Base-by-base conservation (phyloP, 2,888 invertebrate genomes). In the Podabrus alpinus region DNA sequence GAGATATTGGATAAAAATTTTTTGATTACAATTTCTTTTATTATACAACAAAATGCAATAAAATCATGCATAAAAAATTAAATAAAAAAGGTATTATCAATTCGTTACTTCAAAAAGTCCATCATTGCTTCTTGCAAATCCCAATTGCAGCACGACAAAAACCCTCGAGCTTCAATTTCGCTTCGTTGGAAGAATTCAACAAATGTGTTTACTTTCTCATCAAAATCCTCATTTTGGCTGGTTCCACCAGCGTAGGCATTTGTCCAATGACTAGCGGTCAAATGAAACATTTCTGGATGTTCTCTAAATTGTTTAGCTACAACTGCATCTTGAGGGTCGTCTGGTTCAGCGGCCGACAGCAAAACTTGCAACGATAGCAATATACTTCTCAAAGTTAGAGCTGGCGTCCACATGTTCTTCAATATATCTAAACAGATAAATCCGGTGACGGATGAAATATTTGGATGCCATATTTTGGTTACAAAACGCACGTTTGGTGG, bases 401-500 rank as follows among this genome's bases (percentile, higher is more conserved):
- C 99, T 70, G 99, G 99, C 77, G 99, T 91, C 92, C 97, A 97
- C 87, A 97, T 96, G 86, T 97, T 97, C 90, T 99, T 99, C 73
- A 99, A 90, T 84, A 99, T 99, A 88, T 99, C 99, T 88, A 99
- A 91, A 88, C 99, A 99, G 84, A 99, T 99, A 68, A 97, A 98
- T 73, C 97, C 97, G 0, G 99, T 99, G 15, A 97, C 98, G 15
- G 98, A 98, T 69, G 98, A 98, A 84, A 99, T 98, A 88, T 99
- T 99, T 71, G 99, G 99, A 89, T 99, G 99, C 99, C 99, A 99
- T 86, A 99, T 97, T 90, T 95, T 97, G 78, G 99, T 99, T 81
- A 95, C 92, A 89, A 99, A 99, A 81, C 96, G 93, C 79, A 99
- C 97, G 97, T 98, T 98, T 68, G 99, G 99, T 79, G 99, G 99